Conservation (phyloP, 2,113 vertebrate species). For the Laticauda laticaudata region DNA sequence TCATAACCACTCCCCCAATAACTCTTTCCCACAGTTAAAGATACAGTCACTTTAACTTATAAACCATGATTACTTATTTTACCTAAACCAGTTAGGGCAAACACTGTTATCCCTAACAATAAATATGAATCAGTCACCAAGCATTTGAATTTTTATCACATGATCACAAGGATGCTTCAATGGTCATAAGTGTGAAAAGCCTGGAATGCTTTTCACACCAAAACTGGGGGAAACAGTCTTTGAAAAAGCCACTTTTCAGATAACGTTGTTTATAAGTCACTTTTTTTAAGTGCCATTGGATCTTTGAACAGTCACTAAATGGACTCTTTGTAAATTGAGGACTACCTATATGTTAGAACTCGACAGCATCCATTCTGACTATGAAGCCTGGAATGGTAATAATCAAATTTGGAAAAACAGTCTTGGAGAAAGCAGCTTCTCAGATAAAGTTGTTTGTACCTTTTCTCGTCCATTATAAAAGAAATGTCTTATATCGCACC, state of each 20-base stretch:
- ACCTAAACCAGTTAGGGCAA: too few relatives aligned
- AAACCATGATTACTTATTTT: too few relatives aligned
- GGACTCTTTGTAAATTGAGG: not conserved
- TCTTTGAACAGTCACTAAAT: not conserved
- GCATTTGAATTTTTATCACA: not conserved
- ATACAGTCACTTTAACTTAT: too few relatives aligned
- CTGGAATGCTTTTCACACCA: too few relatives aligned
- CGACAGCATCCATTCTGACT: not conserved
- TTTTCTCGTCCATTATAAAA: constrained; percentile 1
- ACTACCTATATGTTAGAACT: not conserved
- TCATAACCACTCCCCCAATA: too few relatives aligned
- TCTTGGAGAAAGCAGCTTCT: not conserved
- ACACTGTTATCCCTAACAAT: too few relatives aligned
- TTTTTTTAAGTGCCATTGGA: not conserved
- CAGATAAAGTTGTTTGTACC: not conserved
- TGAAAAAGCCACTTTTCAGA: too few relatives aligned
- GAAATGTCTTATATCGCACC: constrained; percentile 18
- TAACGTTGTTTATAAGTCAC: not conserved
- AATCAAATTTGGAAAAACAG: not conserved
- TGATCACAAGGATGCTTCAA: not conserved
- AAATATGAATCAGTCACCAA: not conserved
- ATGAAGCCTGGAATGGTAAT: not conserved
- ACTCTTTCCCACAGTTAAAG: too few relatives aligned
- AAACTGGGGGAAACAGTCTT: too few relatives aligned
- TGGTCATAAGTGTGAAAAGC: too few relatives aligned